These are phyloP conservation scores for Sinotaia quadrata DNA, from an alignment of 2,888 invertebrate species.

Conservation along the genomic window DNA sequence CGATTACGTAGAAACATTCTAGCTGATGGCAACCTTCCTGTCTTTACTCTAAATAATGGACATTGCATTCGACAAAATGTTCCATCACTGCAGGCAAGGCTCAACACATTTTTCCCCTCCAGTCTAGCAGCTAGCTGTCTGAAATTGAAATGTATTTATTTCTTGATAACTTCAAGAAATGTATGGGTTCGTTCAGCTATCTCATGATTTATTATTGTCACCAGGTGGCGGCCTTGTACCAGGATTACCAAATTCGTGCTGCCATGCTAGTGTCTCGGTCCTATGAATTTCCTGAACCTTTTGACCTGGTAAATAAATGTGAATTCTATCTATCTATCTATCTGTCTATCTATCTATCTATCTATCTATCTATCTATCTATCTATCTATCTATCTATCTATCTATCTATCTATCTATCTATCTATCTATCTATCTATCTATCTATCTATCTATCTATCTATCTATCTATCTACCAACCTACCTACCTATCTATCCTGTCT, in stretches of 20 bases:
- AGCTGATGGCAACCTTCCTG: conserved; percentile 17
- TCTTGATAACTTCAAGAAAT: neutral
- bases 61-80: conserved; percentile 1
- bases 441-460: neutral
- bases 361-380: neutral
- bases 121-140: neutral
- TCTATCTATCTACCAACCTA: neutral
- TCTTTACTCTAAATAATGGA: conserved; percentile 19
- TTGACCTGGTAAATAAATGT: conserved; percentile 8
- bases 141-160: neutral
- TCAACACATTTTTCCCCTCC: neutral
- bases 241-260: neutral
- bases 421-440: neutral
- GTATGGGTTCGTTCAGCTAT: neutral
- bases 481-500: neutral
- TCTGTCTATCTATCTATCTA: neutral
- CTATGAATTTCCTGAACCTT: neutral
- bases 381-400: neutral
- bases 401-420: neutral
- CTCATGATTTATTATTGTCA: neutral
- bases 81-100: neutral
- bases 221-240: conserved; percentile 6
- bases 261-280: conserved; percentile 1
- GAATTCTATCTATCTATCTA: neutral
- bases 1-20: conserved; percentile 16